Evolutionary conservation across 2,113 vertebrate species (phyloP).

Genomic region (Oryzias woworae): DNA sequence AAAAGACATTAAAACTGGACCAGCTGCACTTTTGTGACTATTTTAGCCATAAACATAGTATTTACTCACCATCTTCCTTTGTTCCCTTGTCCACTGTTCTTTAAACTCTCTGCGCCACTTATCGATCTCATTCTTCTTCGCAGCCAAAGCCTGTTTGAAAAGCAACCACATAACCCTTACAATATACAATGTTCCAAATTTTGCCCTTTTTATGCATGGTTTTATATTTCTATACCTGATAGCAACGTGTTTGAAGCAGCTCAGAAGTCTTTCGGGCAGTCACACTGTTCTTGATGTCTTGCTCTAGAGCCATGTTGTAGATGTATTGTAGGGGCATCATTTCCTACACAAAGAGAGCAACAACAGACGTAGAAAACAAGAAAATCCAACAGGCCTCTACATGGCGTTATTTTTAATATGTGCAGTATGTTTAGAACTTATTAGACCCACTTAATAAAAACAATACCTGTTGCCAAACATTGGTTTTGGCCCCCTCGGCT

Average conservation of each 20-base stretch:
- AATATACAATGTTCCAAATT: too few species aligned
- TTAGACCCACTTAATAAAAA: not conserved
- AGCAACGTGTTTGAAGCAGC: constrained; percentile 84
- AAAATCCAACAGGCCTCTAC: too few species aligned
- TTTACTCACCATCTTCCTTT: constrained; percentile 84
- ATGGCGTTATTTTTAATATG: too few species aligned
- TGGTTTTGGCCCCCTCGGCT: constrained; percentile 79
- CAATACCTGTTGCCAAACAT: constrained; percentile 83
- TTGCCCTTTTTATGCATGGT: not conserved
- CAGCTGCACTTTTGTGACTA: not conserved
- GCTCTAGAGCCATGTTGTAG: constrained; percentile 85
- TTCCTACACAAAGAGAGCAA: constrained; percentile 65
- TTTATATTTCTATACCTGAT: constrained; percentile 71
- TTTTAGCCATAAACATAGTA: not conserved
- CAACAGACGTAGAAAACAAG: not conserved
- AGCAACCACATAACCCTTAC: not conserved
- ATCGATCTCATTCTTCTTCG: constrained; percentile 90
- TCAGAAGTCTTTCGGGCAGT: constrained; percentile 72
- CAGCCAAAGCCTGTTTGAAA: constrained; percentile 80
- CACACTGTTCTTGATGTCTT: constrained; percentile 80
- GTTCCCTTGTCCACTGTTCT: constrained; percentile 87
- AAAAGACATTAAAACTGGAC: not conserved
- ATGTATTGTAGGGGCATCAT: constrained; percentile 86
- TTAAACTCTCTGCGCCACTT: constrained; percentile 93
- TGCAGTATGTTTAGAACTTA: not conserved